Percentiles rank a stretch among this genome's conserved stretches.
These are phyloP conservation scores for Noctua janthe DNA, from an alignment of 2,888 invertebrate species.

Conservation along the genomic window DNA sequence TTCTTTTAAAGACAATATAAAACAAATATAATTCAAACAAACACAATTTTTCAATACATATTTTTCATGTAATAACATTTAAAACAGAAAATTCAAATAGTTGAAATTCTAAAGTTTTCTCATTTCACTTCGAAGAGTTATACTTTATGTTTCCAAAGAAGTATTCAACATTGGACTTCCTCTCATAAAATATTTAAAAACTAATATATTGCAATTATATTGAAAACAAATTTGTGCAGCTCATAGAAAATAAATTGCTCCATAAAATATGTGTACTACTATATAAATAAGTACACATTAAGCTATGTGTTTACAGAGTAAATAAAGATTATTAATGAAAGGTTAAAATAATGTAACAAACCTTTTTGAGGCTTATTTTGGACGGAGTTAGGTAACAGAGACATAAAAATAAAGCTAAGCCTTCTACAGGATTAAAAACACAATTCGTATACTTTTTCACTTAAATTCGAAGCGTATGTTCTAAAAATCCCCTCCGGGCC, in stretches of 20 bases:
- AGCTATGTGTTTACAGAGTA: slow-evolving; percentile 13
- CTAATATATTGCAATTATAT: slow-evolving; percentile 41
- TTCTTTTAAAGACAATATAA: slow-evolving; percentile 2
- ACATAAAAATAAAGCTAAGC: slow-evolving; percentile 46
- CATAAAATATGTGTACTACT: neutral
- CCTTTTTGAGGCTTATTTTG: slow-evolving; percentile 47
- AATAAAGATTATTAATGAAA: slow-evolving; percentile 20
- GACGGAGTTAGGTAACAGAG: slow-evolving; percentile 54
- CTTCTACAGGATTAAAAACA: slow-evolving; percentile 40
- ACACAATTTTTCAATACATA: slow-evolving; percentile 1
- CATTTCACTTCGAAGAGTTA: slow-evolving; percentile 19
- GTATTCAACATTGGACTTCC: slow-evolving; percentile 37
- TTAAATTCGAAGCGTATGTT: slow-evolving; percentile 39
- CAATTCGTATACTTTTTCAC: slow-evolving; percentile 54
- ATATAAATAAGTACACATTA: slow-evolving; percentile 1
- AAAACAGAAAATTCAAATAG: slow-evolving; percentile 28
- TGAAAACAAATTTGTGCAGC: slow-evolving; percentile 24
- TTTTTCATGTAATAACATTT: slow-evolving; percentile 17
- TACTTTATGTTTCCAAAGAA: slow-evolving; percentile 34
- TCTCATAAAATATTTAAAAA: slow-evolving; percentile 34
- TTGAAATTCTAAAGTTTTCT: slow-evolving; percentile 35
- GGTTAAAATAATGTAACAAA: slow-evolving; percentile 35
- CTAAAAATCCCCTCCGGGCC: slow-evolving; percentile 43
- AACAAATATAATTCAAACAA: neutral
- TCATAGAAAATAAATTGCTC: slow-evolving; percentile 15